phyloP scores from a whole-genome alignment of 1,140 invertebrate species.

The Latrodectus geometricus region DNA sequence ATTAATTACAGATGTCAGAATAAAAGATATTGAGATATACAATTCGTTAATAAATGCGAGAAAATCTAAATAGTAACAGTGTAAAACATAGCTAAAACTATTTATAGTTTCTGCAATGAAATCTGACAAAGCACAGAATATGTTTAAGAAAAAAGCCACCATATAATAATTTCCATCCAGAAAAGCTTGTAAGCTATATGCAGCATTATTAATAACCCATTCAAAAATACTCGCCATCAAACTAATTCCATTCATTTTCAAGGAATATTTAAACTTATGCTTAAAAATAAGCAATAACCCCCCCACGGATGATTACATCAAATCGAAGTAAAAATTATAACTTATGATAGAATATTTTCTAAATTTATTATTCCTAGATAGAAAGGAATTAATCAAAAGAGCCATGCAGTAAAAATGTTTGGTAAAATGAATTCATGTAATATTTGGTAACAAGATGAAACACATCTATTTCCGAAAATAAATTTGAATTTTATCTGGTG shows the following conservation, averaged over 20 bases:
- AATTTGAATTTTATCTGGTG: too few relatives aligned
- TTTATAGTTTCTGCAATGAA: neutral
- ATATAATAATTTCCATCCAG: slow-evolving; percentile 35
- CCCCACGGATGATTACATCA: neutral
- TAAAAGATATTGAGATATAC: neutral
- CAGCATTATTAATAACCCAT: slow-evolving; percentile 6
- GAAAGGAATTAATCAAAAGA: too few relatives aligned
- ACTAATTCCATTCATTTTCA: slow-evolving; percentile 27
- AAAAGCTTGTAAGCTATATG: neutral
- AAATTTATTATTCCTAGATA: too few relatives aligned
- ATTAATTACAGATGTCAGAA: neutral
- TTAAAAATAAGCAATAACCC: too few relatives aligned
- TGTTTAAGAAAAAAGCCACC: neutral
- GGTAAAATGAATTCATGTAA: too few relatives aligned
- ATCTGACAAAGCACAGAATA: neutral
- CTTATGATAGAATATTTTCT: too few relatives aligned
- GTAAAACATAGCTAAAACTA: neutral
- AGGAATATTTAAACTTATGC: neutral
- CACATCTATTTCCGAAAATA: too few relatives aligned
- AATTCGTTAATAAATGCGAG: slow-evolving; percentile 25
- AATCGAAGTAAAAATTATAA: too few relatives aligned
- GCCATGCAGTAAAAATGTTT: too few relatives aligned
- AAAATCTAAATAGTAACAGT: slow-evolving; percentile 39
- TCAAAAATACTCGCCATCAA: slow-evolving; percentile 15
- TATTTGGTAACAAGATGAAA: too few relatives aligned